Conservation (phyloP, 1,140 invertebrate species). For the Ruditapes philippinarum region DNA sequence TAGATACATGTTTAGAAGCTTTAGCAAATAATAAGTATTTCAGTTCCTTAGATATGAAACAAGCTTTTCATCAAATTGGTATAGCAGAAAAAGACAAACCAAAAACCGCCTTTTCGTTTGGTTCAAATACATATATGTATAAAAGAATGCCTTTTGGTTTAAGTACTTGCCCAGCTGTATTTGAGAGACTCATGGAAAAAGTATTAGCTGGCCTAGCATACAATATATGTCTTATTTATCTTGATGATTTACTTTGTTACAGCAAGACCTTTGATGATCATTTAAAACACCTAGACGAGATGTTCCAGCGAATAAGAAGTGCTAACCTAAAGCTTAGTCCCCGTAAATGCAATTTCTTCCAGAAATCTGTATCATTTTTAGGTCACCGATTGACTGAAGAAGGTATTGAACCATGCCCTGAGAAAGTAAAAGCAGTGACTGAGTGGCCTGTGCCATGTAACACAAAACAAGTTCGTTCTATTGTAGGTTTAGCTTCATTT, state of each 20-base stretch:
- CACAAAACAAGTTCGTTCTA: background rate
- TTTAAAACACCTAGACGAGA: background rate
- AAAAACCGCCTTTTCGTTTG: constrained; percentile 39
- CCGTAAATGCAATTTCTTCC: constrained; percentile 41
- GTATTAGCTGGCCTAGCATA: background rate
- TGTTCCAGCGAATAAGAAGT: background rate
- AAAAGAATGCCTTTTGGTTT: constrained; percentile 51
- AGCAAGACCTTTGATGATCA: background rate
- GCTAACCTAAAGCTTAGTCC: constrained; percentile 45
- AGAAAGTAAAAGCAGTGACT: background rate
- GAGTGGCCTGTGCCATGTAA: constrained; percentile 42
- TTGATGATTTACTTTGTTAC: constrained; percentile 30
- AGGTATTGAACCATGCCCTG: background rate
- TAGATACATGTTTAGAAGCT: constrained; percentile 10
- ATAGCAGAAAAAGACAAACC: constrained; percentile 11
- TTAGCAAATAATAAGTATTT: constrained; percentile 24
- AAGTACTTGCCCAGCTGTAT: constrained; percentile 9
- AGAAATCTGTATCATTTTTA: background rate
- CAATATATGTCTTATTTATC: constrained; percentile 39
- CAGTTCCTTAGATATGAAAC: background rate
- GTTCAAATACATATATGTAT: constrained; percentile 11
- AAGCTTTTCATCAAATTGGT: background rate
- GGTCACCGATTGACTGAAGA: constrained; percentile 20
- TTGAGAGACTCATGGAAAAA: constrained; percentile 32
- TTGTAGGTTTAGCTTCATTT: constrained; percentile 16